Evolutionary conservation across 1,140 invertebrate genomes (phyloP), one percentile per base, ranked within the genome.

Genomic region (Ruditapes philippinarum): DNA sequence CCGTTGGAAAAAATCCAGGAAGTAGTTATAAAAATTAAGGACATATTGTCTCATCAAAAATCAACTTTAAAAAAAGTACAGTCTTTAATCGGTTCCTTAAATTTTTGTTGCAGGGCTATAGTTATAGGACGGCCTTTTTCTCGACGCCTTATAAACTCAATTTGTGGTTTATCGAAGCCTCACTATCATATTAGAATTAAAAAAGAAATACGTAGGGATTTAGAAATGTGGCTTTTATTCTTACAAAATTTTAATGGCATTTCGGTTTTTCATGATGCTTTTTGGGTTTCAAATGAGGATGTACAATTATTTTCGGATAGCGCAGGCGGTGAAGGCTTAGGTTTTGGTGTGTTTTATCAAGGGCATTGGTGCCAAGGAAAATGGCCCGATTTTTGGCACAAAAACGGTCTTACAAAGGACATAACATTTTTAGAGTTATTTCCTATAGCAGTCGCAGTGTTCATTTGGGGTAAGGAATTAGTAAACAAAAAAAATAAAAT

Each of bases 21-120:
- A n/a, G 17, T 31, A 31, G 42, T 70, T 85, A 31, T 60, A 28
- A 22, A 31, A n/a, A 19, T 31, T 62, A 22, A 89, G 84, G 25
- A 54, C 79, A 36, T 7, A n/a, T 45, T 0, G 36, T 14, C 14
- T 45, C 36, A 70, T 31, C 17, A 0, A 38, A 19, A 68, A 38
- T 28, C 0, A 28, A 25, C 60, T 0, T 33, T 62, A 19, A 38
- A 9, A 3, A 85, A 57, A 82, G 22, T 36, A 28, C 62, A 82
- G 65, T 40, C 57, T 2, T 73, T 62, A 42, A n/a, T 86, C 25
- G 78, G 62, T 19, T 62, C 88, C 14, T 60, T 91, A n/a, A n/a
- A n/a, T n/a, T n/a, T n/a, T n/a, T n/a, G n/a, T n/a, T n/a, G 70
- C 88, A 92, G 62, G 90, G 84, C 89, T n/a, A 54, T 91, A 2